A percentile compares a stretch with the other conserved stretches of the same genome.
These are phyloP conservation scores for Lasius fuliginosus DNA, from an alignment of 2,888 invertebrate species.

Conservation along the genomic window DNA sequence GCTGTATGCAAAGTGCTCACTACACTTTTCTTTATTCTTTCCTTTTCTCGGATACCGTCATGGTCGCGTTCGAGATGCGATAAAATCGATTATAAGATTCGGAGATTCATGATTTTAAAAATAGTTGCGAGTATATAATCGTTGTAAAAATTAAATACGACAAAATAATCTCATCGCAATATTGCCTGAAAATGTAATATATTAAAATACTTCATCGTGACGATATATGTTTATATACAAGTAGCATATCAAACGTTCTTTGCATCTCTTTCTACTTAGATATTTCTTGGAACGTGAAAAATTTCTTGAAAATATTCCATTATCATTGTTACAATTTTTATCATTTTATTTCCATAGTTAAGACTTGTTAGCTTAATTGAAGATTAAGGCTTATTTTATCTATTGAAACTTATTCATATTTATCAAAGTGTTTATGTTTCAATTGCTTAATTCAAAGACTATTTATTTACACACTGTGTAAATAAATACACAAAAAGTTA, in stretches of 20 bases:
- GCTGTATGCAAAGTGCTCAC: neutral
- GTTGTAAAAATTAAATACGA: neutral
- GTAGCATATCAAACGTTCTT: neutral
- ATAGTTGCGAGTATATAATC: neutral
- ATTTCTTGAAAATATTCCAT: neutral
- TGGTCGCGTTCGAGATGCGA: neutral
- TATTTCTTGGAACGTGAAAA: neutral
- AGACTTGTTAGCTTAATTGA: neutral
- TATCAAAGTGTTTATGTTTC: neutral
- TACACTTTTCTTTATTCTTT: slow-evolving; percentile 1
- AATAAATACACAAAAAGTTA: neutral
- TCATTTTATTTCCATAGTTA: neutral
- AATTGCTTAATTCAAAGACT: neutral
- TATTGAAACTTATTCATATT: neutral
- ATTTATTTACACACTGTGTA: neutral
- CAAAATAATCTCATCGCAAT: neutral
- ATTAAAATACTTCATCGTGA: neutral
- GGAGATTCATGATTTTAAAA: neutral
- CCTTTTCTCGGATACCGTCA: neutral
- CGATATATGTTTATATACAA: neutral
- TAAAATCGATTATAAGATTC: slow-evolving; percentile 28
- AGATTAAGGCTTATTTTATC: neutral
- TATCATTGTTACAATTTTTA: neutral
- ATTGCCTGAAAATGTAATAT: neutral
- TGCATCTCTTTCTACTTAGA: neutral